A percentile compares a stretch with the other conserved stretches of the same genome.
These are phyloP conservation scores for Xenops minutus DNA, from an alignment of 2,797 vertebrate species.

Conservation along the genomic window DNA sequence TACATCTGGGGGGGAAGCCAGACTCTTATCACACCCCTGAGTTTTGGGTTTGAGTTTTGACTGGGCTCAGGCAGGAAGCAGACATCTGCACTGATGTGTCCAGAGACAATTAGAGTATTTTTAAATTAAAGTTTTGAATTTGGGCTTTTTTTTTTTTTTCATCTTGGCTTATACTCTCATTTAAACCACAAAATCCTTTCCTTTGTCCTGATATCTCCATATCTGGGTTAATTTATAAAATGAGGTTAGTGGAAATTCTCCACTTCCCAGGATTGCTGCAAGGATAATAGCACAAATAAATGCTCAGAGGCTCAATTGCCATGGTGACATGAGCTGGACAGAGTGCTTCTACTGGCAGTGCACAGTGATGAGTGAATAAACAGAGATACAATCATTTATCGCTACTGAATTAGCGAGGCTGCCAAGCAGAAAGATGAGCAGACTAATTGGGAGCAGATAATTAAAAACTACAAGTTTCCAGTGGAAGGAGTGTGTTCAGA, in stretches of 20 bases:
- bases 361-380: background rate
- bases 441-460: background rate
- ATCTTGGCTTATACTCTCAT: background rate
- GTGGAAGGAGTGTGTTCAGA: accelerated
- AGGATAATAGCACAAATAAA: background rate
- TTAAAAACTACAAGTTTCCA: background rate
- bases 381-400: background rate
- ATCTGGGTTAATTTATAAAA: background rate
- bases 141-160: background rate
- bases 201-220: background rate
- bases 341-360: background rate
- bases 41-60: background rate
- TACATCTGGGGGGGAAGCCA: background rate
- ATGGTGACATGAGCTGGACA: background rate
- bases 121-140: background rate
- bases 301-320: background rate
- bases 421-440: background rate
- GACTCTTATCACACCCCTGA: background rate
- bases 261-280: background rate
- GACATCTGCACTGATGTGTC: background rate
- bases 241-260: background rate
- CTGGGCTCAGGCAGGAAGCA: background rate
- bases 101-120: background rate
- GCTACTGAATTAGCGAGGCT: background rate
- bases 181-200: background rate